Evolutionary conservation across 2,888 invertebrate species (phyloP).

Genomic region (Apotomis turbidana): DNA sequence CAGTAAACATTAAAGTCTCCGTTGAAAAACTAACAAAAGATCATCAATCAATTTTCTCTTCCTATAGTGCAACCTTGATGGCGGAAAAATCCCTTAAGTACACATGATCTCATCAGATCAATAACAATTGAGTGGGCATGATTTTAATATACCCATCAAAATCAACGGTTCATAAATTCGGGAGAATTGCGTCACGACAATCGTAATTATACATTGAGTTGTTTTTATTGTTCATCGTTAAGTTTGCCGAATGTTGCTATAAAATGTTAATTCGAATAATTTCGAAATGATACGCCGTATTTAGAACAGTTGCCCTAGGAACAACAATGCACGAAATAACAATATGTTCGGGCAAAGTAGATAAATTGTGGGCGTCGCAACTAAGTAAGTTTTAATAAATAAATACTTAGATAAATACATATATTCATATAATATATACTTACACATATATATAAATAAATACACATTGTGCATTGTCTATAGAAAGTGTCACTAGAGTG

Average conservation of each 20-base stretch:
- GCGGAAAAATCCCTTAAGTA: conserved; percentile 27
- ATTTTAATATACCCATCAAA: conserved; percentile 55
- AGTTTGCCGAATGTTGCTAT: conserved; percentile 54
- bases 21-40: conserved; percentile 16
- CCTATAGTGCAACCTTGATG: conserved; percentile 40
- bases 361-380: no score
- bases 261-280: conserved; percentile 35
- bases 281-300: conserved; percentile 12
- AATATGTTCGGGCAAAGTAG: no score
- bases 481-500: no score
- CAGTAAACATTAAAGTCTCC: conserved; percentile 3
- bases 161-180: conserved; percentile 60
- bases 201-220: conserved; percentile 53
- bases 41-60: conserved; percentile 40
- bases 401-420: no score
- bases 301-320: conserved; percentile 6
- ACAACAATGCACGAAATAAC: background rate
- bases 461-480: no score
- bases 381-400: no score
- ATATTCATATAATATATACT: no score
- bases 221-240: conserved; percentile 63
- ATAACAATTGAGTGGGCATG: conserved; percentile 47
- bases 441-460: no score
- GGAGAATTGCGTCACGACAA: conserved; percentile 55
- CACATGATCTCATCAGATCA: conserved; percentile 46